Evolutionary conservation across 1,140 invertebrate species (phyloP), one percentile per base, ranked within the genome.

Genomic region (Ceratoteleas bidentatus): DNA sequence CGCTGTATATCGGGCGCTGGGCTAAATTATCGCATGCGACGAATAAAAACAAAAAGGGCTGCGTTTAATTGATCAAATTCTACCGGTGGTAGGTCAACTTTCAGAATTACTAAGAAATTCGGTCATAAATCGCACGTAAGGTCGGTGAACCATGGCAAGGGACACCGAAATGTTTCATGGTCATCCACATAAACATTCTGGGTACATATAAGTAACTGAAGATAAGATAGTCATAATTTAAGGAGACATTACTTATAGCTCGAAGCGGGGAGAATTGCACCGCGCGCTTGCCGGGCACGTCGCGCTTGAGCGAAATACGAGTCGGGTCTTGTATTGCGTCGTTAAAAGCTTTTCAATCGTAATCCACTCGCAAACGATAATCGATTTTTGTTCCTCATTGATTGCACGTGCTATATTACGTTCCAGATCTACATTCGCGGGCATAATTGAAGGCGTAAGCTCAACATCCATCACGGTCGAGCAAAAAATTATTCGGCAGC

Each of bases 181-280:
- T 82, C 79, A 84, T 78, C 70, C 77, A 81, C 80, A 83, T 85
- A 85, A 85, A 85, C 74, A 83, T 79, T 68, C 84, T 15, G 77
- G 69, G 72, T 81, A 79, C 83, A 69, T 84, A 84, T 81, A 85
- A 85, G 84, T 85, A 85, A 83, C 84, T 66, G 79, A 83, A 83
- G 84, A 85, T 83, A 85, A 85, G 84, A 85, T 83, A 85, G 84
- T 83, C 74, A 85, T 81, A 85, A 85, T 85, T 85, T 85, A 83
- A 83, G 84, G 81, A 85, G 84, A 83, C 78, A 81, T 84, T 84
- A 84, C 83, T 78, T 81, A 84, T 79, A 65, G 76, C 79, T 82
- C 50, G 66, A 61, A 82, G 83, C 83, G 62, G 66, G 64, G 74
- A 81, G 83, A 70, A 76, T 83, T 79, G 75, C 83, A 81, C 73